Base-by-base conservation (phyloP, 2,888 invertebrate species). In the Metopia argyrocephala region DNA sequence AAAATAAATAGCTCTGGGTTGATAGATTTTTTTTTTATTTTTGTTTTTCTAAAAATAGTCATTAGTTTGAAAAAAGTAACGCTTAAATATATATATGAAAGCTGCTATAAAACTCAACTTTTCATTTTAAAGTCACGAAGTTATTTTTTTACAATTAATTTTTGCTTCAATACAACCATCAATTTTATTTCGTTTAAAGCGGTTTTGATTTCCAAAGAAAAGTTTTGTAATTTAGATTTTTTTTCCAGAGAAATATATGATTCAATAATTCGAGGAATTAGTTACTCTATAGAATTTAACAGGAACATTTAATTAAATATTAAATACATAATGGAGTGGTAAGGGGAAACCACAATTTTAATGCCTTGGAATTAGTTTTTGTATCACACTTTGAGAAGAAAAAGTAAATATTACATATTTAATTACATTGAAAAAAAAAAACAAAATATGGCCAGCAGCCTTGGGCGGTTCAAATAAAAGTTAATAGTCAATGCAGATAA, bases 51-150 rank as follows among this genome's bases (percentile, higher is more conserved):
- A 74, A 66, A 66, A 78, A 46, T 31, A 50, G 74, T 48, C 62
- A 74, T 68, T 52, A 74, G 50, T 62, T 50, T 21, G 62, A 59
- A 18, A 52, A 59, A 69, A 3, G 62, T 9, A 7, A 7, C 0
- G 3, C 0, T 12, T 9, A 2, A 15, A 54, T 25, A 62, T 61
- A 23, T 18, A 31, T 21, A 56, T 73, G 27, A 25, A 23, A 45
- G 56, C 61, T 57, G 12, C 38, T 12, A 38, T 15, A 15, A 12
- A 38, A 38, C 15, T 54, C 38, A 54, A 27, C 61, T 66, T 75
- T 48, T 21, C 61, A 21, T 65, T 76, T 76, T 27, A 38, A 62
- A 71, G 70, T 76, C 76, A 79, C 79, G 79, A 71, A 76, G 76
- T 46, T 75, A 27, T 54, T 70, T 74, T 79, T 57, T 68, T 57